Conservation (phyloP, 2,113 vertebrate species). For the Cyprichromis sp. region DNA sequence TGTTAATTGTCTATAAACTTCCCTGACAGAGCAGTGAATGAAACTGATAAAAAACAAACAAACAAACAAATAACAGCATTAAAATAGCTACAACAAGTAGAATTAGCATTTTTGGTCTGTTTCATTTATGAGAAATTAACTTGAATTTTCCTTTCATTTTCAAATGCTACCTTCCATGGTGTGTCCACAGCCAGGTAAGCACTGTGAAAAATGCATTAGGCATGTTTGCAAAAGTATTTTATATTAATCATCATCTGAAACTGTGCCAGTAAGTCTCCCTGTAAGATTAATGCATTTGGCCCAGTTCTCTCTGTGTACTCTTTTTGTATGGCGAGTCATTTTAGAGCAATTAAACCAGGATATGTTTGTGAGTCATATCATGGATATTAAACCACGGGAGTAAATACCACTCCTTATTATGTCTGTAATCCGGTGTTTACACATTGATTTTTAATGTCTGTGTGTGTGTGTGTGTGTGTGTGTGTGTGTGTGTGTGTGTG, state of each 20-base stretch:
- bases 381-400: not conserved
- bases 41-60: not conserved
- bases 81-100: not conserved
- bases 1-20: not conserved
- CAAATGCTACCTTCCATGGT: not conserved
- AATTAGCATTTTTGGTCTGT: not conserved
- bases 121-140: not conserved
- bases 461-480: not conserved
- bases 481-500: not conserved
- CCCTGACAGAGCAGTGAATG: accelerated
- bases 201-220: not conserved
- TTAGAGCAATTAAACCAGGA: conserved; percentile 31
- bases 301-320: not conserved
- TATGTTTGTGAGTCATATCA: conserved; percentile 2
- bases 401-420: conserved; percentile 7
- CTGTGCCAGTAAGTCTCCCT: not conserved
- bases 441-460: not conserved
- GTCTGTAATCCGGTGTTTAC: conserved; percentile 13
- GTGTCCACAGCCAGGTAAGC: conserved; percentile 54
- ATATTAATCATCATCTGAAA: not conserved
- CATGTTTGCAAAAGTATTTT: not conserved
- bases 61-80: not conserved
- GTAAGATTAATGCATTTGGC: conserved; percentile 4
- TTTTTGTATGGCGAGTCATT: not conserved
- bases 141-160: not conserved